Evolutionary conservation across 2,113 vertebrate species (phyloP).

Genomic region (Ophthalmolycus amberensis): DNA sequence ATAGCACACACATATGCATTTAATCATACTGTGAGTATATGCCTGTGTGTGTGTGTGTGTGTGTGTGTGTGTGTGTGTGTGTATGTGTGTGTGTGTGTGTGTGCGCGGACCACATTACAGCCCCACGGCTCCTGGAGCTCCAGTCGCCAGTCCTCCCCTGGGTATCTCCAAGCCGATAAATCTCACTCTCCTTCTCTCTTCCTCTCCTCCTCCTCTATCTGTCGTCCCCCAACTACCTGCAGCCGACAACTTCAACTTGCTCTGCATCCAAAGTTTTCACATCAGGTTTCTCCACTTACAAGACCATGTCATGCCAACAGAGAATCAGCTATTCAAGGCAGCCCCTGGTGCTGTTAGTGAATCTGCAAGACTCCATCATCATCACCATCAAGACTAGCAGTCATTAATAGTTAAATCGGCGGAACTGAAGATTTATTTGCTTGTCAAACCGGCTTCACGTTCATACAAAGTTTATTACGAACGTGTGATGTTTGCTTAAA

Average conservation of each 20-base stretch:
- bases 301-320: constrained; percentile 10
- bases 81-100: not conserved
- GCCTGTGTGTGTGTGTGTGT: not conserved
- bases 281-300: constrained; percentile 3
- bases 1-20: constrained; percentile 1
- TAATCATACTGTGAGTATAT: constrained; percentile 2
- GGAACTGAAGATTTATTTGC: constrained; percentile 59
- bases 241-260: constrained; percentile 21
- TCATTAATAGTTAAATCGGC: constrained; percentile 64
- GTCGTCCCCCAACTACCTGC: constrained; percentile 17
- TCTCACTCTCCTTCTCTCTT: not conserved
- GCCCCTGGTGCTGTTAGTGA: constrained; percentile 16
- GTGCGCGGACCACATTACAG: constrained; percentile 20
- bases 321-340: constrained; percentile 43
- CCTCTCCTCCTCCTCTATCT: constrained; percentile 22
- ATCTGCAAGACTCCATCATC: constrained; percentile 36
- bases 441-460: constrained; percentile 42
- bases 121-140: constrained; percentile 28
- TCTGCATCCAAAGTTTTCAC: constrained; percentile 32
- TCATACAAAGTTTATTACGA: constrained; percentile 35
- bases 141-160: constrained; percentile 22
- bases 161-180: constrained; percentile 42
- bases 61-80: not conserved
- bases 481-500: constrained; percentile 42
- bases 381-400: constrained; percentile 39